These are phyloP conservation scores for Phengaris alcon DNA, from an alignment of 2,888 invertebrate genomes.

Conservation along the genomic window DNA sequence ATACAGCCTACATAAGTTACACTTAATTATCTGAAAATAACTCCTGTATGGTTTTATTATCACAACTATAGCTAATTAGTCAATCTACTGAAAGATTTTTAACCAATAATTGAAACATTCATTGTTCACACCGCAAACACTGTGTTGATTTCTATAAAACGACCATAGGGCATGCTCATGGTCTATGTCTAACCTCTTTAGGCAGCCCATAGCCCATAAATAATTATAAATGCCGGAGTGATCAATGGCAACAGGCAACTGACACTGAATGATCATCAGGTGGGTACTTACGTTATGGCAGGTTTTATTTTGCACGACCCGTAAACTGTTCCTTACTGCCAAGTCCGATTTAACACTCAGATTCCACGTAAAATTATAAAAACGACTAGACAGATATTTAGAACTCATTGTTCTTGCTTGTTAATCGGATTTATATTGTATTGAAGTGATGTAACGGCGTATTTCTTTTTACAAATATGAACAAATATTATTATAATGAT, in stretches of 20 bases:
- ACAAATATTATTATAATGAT: constrained; percentile 60
- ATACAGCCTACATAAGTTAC: neutral
- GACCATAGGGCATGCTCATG: too few relatives aligned
- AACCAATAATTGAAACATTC: neutral
- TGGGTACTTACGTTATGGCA: constrained; percentile 55
- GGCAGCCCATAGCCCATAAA: neutral
- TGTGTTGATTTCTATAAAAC: constrained; percentile 6
- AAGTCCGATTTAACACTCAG: constrained; percentile 44
- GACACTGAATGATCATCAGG: neutral
- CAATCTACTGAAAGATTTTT: neutral
- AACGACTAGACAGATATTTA: constrained; percentile 50
- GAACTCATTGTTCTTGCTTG: constrained; percentile 50
- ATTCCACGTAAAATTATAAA: constrained; percentile 47
- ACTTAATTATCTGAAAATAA: neutral
- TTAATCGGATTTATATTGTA: constrained; percentile 37
- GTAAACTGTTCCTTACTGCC: constrained; percentile 40
- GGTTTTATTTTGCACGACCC: constrained; percentile 52
- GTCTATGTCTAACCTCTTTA: neutral
- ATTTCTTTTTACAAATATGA: constrained; percentile 49
- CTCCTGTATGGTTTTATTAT: neutral
- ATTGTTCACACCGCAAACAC: neutral
- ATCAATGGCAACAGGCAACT: neutral
- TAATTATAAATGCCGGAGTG: neutral
- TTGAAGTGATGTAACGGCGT: constrained; percentile 31
- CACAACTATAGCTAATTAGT: neutral